Conservation (phyloP, 2,888 invertebrate species). For the Coremacera marginata region DNA sequence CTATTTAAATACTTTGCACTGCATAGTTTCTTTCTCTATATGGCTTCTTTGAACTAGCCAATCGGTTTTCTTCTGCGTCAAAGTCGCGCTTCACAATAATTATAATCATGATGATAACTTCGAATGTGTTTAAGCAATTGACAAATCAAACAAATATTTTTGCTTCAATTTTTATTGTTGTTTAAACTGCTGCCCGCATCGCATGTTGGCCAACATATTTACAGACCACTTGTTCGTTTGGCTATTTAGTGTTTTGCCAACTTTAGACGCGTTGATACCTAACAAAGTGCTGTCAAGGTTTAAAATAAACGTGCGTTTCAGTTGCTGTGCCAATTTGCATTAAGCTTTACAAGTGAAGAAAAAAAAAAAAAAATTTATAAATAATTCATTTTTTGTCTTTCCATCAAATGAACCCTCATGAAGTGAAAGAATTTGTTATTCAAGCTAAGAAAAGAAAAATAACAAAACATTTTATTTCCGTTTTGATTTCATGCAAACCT, state of each 20-base stretch:
- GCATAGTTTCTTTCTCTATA: neutral
- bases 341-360: neutral
- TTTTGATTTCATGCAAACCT: neutral
- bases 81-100: neutral
- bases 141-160: constrained; percentile 15
- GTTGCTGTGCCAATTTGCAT: neutral
- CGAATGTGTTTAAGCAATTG: neutral
- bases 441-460: neutral
- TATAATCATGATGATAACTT: neutral
- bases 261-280: constrained; percentile 25
- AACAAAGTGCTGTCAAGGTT: constrained; percentile 1
- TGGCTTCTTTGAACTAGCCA: neutral
- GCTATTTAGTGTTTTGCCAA: constrained; percentile 35
- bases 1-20: too few species aligned
- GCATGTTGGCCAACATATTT: constrained; percentile 23
- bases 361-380: neutral
- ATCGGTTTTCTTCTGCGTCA: neutral
- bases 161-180: constrained; percentile 4
- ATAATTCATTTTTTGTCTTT: neutral
- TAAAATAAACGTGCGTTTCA: neutral
- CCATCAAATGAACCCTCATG: neutral
- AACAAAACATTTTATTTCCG: neutral
- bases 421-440: neutral
- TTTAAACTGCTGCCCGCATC: constrained; percentile 9
- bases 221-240: neutral